Conservation (phyloP, 2,113 vertebrate genomes). For the Lophochroa leadbeateri region DNA sequence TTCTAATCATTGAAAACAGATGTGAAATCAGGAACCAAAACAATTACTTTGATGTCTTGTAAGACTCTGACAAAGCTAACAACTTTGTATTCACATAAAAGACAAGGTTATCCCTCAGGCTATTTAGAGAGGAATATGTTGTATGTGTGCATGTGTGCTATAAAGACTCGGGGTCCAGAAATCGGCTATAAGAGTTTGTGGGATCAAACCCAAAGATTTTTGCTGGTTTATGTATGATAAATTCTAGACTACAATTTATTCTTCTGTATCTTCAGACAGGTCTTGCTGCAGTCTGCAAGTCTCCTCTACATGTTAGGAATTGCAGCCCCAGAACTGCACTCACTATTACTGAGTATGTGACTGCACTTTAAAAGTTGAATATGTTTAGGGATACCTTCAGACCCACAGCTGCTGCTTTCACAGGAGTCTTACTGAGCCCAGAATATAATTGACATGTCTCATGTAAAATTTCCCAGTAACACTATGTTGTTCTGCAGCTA, state of each 20-base stretch:
- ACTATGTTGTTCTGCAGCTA: background rate
- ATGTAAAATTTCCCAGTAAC: background rate
- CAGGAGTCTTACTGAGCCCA: background rate
- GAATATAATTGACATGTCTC: fast-evolving
- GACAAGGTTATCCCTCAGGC: background rate
- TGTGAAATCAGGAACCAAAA: background rate
- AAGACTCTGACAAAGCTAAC: background rate
- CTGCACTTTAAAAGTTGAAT: background rate
- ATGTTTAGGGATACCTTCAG: background rate
- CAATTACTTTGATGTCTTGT: background rate
- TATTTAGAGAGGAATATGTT: background rate
- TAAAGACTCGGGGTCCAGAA: background rate
- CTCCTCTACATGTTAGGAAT: background rate
- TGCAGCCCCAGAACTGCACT: background rate
- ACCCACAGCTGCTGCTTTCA: background rate
- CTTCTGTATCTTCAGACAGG: background rate
- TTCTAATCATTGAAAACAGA: background rate
- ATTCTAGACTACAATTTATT: background rate
- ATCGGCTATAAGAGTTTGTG: background rate
- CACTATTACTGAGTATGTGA: background rate
- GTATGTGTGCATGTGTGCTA: background rate
- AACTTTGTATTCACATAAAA: background rate
- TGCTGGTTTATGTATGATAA: background rate
- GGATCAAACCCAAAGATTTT: background rate
- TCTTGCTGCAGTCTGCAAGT: background rate